Base-by-base conservation (phyloP, 2,113 vertebrate species). In the Jaculus jaculus region DNA sequence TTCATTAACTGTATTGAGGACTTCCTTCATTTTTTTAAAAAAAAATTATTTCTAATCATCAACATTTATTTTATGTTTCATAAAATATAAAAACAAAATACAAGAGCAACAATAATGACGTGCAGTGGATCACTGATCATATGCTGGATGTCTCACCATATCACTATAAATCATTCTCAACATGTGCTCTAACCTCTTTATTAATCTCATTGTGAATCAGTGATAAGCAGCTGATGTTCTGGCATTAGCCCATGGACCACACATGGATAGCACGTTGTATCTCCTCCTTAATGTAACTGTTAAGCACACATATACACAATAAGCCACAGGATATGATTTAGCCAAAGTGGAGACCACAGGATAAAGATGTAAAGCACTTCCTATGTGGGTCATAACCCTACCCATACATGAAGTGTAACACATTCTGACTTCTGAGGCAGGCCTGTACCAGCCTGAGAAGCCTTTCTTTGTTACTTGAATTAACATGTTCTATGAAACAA, bases 51-150 rank as follows among this genome's bases (percentile, higher is more conserved):
- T 90, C 21, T 84, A 89, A 10, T 81, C 13, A 63, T 87, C 61
- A 54, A 13, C 42, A 47, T 47, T 47, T 47, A 47, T 47, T 47
- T 47, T 47, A 47, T 47, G 42, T 73, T 96, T 82, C 79, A 47
- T 82, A 71, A 86, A 89, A 74, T 51, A 79, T 39, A 65, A 83
- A 90, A 13, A 90, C 60, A 23, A 88, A 79, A 78, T 65, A 37
- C 20, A 75, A 20, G 61, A 80, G 84, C 32, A 30, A 54, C 54
- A 87, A 37, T 4, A 84, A 77, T 17, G 30, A 6, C 26, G 34
- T 66, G 15, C 20, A 60, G 78, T 73, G 69, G 15, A 20, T 26
- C 51, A 51, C 10, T 28, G 12, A 37, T n/a, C 26, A 16, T 77
- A 30, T 81, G 4, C 37, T 82, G 13, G 18, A 8, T n/a, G 18